These are phyloP conservation scores for Cyclura pinguis DNA, from an alignment of 2,797 vertebrate species.

Conservation along the genomic window DNA sequence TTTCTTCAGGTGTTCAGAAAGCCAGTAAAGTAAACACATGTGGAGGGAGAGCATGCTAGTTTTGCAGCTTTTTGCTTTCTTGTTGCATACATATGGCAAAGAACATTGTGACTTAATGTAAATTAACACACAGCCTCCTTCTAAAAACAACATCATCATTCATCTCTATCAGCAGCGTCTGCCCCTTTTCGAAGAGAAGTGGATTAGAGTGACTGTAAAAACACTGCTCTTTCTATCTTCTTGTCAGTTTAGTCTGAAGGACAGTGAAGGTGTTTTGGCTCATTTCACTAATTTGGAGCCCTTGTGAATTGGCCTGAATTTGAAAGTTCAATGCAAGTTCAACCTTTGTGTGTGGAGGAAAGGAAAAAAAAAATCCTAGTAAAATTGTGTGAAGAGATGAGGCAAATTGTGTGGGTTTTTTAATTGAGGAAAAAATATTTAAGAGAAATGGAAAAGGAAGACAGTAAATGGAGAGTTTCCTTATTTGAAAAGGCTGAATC, in stretches of 20 bases:
- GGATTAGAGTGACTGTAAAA: slow-evolving; percentile 24
- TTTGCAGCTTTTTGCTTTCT: not conserved
- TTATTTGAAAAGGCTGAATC: not conserved
- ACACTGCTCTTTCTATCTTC: slow-evolving; percentile 44
- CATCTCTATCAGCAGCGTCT: not conserved
- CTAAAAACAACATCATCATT: slow-evolving; percentile 42
- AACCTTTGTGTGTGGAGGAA: slow-evolving; percentile 27
- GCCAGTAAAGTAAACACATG: not conserved
- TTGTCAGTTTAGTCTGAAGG: slow-evolving; percentile 46
- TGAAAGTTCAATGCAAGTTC: slow-evolving; percentile 51
- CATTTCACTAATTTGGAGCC: slow-evolving; percentile 60
- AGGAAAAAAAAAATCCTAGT: not conserved
- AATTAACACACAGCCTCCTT: slow-evolving; percentile 29
- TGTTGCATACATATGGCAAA: slow-evolving; percentile 3
- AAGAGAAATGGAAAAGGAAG: not conserved
- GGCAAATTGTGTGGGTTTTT: too few relatives aligned
- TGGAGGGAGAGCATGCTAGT: not conserved
- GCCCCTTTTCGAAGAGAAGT: slow-evolving; percentile 31
- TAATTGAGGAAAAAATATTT: not conserved
- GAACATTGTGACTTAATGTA: slow-evolving; percentile 33
- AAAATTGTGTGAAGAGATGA: too few relatives aligned
- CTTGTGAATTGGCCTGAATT: slow-evolving; percentile 35
- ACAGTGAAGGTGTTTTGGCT: slow-evolving; percentile 53
- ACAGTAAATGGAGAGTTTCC: not conserved
- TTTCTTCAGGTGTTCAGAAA: not conserved